phyloP scores from a whole-genome alignment of 2,888 invertebrate species.

The Dusona sp. region DNA sequence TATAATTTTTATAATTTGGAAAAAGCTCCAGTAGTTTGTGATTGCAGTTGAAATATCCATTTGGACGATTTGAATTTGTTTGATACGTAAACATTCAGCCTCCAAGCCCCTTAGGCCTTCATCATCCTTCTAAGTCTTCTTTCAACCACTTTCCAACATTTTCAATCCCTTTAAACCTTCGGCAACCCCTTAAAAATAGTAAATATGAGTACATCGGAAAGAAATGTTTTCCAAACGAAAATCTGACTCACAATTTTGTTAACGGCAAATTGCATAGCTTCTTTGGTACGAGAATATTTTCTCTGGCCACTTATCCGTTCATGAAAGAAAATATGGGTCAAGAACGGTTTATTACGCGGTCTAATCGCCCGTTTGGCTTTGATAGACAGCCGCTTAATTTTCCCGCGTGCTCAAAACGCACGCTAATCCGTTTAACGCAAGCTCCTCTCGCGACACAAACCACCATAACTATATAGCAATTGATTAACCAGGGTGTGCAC shows the following conservation, averaged over 20 bases:
- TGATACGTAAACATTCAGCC: not conserved
- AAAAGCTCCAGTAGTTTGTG: not conserved
- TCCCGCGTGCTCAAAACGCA: slow-evolving; percentile 50
- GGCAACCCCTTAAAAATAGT: not conserved
- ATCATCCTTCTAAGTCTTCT: not conserved
- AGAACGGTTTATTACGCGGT: slow-evolving; percentile 74
- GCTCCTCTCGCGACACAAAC: slow-evolving; percentile 37
- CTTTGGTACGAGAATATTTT: slow-evolving; percentile 42
- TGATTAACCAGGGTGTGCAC: slow-evolving; percentile 32
- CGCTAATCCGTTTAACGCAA: slow-evolving; percentile 61
- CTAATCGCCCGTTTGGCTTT: slow-evolving; percentile 68
- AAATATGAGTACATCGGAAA: not conserved
- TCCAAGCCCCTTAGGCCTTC: not conserved
- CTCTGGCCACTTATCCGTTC: slow-evolving; percentile 70
- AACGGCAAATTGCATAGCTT: slow-evolving; percentile 40
- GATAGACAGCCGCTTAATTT: slow-evolving; percentile 70
- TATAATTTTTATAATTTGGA: not conserved
- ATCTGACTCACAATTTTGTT: slow-evolving; percentile 4
- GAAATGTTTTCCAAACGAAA: slow-evolving; percentile 8
- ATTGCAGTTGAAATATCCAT: not conserved
- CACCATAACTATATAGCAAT: slow-evolving; percentile 13
- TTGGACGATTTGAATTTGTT: not conserved
- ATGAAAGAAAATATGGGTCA: slow-evolving; percentile 79
- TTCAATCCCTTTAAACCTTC: not conserved
- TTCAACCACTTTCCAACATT: not conserved